phyloP scores from a whole-genome alignment of 2,888 invertebrate species.

The Mallateleia sp. region DNA sequence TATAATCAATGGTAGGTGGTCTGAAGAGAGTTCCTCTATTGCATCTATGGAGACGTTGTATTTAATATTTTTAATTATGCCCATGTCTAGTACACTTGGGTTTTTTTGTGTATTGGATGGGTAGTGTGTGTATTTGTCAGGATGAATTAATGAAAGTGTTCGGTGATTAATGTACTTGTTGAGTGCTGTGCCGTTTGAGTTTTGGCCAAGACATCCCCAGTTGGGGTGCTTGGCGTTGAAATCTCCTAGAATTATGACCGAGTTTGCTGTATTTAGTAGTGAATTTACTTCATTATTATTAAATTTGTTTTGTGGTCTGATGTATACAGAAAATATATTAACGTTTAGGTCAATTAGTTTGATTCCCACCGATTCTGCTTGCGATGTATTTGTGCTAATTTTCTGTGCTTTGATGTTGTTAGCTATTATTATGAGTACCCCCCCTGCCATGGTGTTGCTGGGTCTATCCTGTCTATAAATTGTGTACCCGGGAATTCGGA shows the following conservation, averaged over 20 bases:
- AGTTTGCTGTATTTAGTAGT: not conserved
- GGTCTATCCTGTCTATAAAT: not conserved
- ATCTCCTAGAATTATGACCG: conserved; percentile 59
- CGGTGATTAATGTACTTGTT: conserved; percentile 43
- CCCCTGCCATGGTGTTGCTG: not conserved
- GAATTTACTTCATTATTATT: not conserved
- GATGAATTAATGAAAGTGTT: conserved; percentile 31
- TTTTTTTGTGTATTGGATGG: not conserved
- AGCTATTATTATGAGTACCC: not conserved
- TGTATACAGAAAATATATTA: not conserved
- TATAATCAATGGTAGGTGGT: conserved; percentile 73
- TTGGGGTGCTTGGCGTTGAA: conserved; percentile 70
- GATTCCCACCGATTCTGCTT: too few species aligned
- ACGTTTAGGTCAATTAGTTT: too few species aligned
- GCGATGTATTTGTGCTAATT: not conserved
- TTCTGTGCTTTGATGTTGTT: not conserved
- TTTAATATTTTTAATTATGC: conserved; percentile 23
- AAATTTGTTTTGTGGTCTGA: not conserved
- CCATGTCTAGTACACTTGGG: conserved; percentile 25
- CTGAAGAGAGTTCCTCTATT: conserved; percentile 67
- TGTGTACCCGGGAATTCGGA: too few species aligned
- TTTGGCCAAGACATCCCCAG: conserved; percentile 60
- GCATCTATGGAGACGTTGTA: conserved; percentile 9
- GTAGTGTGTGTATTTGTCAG: conserved; percentile 16
- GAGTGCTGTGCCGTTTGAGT: conserved; percentile 56